Percentiles rank a stretch among this genome's conserved stretches.
These are phyloP conservation scores for Hedychridium roseum DNA, from an alignment of 2,888 invertebrate species.

Conservation along the genomic window DNA sequence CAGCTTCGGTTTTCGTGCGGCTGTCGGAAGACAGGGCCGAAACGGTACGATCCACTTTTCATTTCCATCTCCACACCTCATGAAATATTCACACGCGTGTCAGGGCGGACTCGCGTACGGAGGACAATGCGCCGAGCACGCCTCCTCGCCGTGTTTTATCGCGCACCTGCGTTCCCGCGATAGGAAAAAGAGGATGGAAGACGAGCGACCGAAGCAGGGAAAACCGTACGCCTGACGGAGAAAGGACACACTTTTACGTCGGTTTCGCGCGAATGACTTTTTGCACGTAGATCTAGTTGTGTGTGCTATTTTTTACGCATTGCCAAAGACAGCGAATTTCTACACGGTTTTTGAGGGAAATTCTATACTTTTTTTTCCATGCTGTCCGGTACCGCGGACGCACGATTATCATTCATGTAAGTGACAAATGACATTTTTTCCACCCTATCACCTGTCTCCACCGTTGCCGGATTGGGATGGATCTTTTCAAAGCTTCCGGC, in stretches of 20 bases:
- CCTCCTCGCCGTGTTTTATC: slow-evolving; percentile 5
- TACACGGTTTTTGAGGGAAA: slow-evolving; percentile 59
- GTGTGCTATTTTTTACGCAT: slow-evolving; percentile 49
- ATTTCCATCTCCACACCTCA: slow-evolving; percentile 9
- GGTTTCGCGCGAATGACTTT: slow-evolving; percentile 14
- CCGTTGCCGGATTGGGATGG: too few species aligned
- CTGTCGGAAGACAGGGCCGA: slow-evolving; percentile 11
- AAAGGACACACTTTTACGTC: background rate
- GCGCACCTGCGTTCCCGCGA: background rate
- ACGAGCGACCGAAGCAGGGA: background rate
- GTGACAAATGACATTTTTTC: slow-evolving; percentile 54
- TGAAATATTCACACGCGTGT: slow-evolving; percentile 6
- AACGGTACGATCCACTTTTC: slow-evolving; percentile 11
- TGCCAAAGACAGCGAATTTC: slow-evolving; percentile 46
- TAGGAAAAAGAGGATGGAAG: background rate
- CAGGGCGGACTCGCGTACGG: too few species aligned
- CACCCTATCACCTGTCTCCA: slow-evolving; percentile 40
- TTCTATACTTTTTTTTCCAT: slow-evolving; percentile 60
- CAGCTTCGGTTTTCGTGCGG: too few species aligned
- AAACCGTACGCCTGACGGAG: slow-evolving; percentile 5
- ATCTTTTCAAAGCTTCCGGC: too few species aligned
- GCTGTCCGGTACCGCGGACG: slow-evolving; percentile 59
- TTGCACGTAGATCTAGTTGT: slow-evolving; percentile 39
- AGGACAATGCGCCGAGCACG: slow-evolving; percentile 3
- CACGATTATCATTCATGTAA: slow-evolving; percentile 58